Base-by-base conservation (phyloP, 2,888 invertebrate species). In the Poecilobothrus nobilitatus region DNA sequence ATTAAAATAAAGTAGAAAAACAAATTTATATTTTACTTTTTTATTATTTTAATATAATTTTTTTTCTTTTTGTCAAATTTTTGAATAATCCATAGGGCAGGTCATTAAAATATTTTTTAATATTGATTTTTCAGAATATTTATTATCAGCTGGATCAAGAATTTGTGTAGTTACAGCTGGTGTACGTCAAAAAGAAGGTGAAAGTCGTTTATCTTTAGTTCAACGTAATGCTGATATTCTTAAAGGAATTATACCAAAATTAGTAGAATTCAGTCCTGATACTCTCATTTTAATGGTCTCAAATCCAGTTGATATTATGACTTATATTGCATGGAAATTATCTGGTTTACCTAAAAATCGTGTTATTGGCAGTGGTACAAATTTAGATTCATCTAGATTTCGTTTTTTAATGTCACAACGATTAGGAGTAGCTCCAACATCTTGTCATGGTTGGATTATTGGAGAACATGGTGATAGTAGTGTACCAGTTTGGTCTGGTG, bases 391-490 rank as follows among this genome's bases (percentile, higher is more conserved):
- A 0, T 90, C 93, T 0, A 83, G 95, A 66, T 94, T 96, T 82
- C 86, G 94, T 4, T 92, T 91, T 78, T 83, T 93, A 65, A 84
- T 96, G 65, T 90, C 92, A 0, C 88, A 94, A 77, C 87, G 85
- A 72, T 83, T 95, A 18, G 86, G 87, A 62, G 86, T 94, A 21
- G 90, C 93, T 0, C 86, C 93, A 0, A 86, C 88, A 8, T 91
- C 90, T 70, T 89, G 91, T 73, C 91, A 94, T 75, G 95, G 91
- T 0, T 94, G 89, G 85, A 90, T 95, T 73, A 91, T 95, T 74
- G 95, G 95, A 4, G 95, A 95, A 76, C 95, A 95, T 75, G 95
- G 95, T 0, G 92, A 92, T 74, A 88, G 89, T 34, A 90, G 91
- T 74, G 91, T 95, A 70, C 89, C 94, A 0, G 90, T 95, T 1